Conservation (phyloP, 2,797 vertebrate species). For the Typhlichthys subterraneus region DNA sequence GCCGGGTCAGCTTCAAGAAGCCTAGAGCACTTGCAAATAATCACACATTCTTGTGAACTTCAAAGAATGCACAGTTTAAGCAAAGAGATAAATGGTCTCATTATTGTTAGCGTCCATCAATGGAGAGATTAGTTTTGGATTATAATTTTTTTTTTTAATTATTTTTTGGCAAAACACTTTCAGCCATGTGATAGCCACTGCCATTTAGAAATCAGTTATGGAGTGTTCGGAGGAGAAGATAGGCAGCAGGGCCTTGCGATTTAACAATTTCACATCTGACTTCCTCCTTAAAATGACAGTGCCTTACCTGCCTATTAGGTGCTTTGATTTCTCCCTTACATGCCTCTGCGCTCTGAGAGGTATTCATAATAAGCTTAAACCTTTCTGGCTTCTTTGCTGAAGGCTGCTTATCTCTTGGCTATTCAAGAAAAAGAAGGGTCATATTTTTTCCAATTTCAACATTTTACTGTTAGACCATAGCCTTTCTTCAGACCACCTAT, state of each 20-base stretch:
- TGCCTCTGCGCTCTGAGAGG: conserved; percentile 78
- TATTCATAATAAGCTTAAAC: conserved; percentile 83
- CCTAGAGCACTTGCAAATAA: conserved; percentile 58
- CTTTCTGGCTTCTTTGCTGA: conserved; percentile 75
- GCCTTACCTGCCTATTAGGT: conserved; percentile 78
- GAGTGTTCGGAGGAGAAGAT: conserved; percentile 71
- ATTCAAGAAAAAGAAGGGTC: conserved; percentile 75
- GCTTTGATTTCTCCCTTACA: conserved; percentile 79
- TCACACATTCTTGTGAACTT: conserved; percentile 69
- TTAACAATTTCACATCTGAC: conserved; percentile 82
- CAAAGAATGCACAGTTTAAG: conserved; percentile 68
- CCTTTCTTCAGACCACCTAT: conserved; percentile 49
- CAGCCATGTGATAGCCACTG: conserved; percentile 68
- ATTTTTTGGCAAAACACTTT: conserved; percentile 64
- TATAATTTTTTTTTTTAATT: conserved; percentile 41
- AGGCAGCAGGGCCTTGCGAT: conserved; percentile 72
- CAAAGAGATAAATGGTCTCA: conserved; percentile 66
- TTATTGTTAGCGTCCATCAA: conserved; percentile 63
- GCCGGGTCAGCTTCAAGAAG: conserved; percentile 53
- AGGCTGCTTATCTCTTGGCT: conserved; percentile 79
- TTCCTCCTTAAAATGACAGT: conserved; percentile 82
- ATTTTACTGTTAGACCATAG: conserved; percentile 67
- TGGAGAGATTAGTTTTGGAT: conserved; percentile 64
- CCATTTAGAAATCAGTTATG: conserved; percentile 74
- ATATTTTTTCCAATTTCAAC: conserved; percentile 80